These are phyloP conservation scores for Carollia perspicillata DNA, from an alignment of 2,113 vertebrate genomes.

Conservation along the genomic window DNA sequence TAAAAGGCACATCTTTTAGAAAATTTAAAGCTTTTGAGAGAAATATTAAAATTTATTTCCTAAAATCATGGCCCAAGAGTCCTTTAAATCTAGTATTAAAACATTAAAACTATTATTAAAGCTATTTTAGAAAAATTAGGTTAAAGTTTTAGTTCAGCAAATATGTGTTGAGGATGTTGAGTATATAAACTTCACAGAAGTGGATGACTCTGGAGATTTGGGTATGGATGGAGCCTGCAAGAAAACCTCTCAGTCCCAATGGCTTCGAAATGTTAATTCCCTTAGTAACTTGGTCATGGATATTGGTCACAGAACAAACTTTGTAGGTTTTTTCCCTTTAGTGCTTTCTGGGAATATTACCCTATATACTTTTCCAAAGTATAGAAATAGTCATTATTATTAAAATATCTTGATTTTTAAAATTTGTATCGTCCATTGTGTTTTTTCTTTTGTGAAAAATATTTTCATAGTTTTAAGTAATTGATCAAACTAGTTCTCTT, in stretches of 20 bases:
- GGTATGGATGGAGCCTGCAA: neutral
- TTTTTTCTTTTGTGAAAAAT: neutral
- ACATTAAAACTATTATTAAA: neutral
- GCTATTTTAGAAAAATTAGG: neutral
- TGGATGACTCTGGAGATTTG: neutral
- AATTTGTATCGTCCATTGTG: neutral
- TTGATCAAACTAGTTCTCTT: neutral
- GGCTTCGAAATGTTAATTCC: neutral
- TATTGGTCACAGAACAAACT: neutral
- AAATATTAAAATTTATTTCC: neutral
- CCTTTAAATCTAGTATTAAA: neutral
- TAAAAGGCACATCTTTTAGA: neutral
- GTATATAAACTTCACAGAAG: neutral
- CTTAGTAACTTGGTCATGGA: neutral
- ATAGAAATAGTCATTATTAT: constrained; percentile 7
- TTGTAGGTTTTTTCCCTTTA: neutral
- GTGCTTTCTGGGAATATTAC: neutral
- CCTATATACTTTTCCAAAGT: neutral
- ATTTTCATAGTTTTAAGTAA: constrained; percentile 18
- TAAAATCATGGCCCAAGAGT: neutral
- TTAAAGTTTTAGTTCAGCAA: neutral
- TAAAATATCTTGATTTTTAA: constrained; percentile 1
- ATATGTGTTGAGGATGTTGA: neutral
- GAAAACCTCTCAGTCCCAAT: neutral
- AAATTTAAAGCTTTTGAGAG: neutral